These are phyloP conservation scores for Zingel zingel DNA, from an alignment of 2,113 vertebrate genomes.

Conservation along the genomic window DNA sequence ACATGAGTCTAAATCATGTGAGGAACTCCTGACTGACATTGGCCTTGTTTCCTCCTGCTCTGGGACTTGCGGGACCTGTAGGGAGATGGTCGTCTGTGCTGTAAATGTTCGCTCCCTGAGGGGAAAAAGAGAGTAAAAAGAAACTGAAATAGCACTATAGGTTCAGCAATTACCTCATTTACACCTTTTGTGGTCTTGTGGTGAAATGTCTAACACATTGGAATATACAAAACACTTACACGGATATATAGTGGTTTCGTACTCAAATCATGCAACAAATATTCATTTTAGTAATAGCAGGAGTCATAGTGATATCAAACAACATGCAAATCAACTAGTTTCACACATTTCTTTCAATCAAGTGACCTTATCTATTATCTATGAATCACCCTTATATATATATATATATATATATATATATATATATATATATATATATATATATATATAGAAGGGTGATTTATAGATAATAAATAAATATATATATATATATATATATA, in stretches of 20 bases:
- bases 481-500: no score
- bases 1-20: slow-evolving; percentile 35
- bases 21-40: slow-evolving; percentile 26
- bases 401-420: no score
- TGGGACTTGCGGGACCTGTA: slow-evolving; percentile 33
- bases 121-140: not conserved
- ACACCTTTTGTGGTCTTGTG: not conserved
- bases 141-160: not conserved
- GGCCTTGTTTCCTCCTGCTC: slow-evolving; percentile 30
- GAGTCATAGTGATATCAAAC: not conserved
- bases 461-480: no score
- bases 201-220: not conserved
- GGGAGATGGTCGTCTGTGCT: slow-evolving; percentile 75
- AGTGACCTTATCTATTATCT: not conserved
- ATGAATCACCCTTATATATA: slow-evolving; percentile 6
- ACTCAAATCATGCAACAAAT: not conserved
- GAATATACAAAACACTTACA: not conserved
- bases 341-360: not conserved
- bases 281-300: not conserved
- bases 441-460: no score
- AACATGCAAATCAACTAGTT: not conserved
- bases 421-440: no score
- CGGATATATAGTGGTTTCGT: not conserved
- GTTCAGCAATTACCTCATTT: not conserved
- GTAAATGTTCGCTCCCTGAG: slow-evolving; percentile 80